Conservation (phyloP, 2,113 vertebrate genomes). For the Donacobius atricapilla region DNA sequence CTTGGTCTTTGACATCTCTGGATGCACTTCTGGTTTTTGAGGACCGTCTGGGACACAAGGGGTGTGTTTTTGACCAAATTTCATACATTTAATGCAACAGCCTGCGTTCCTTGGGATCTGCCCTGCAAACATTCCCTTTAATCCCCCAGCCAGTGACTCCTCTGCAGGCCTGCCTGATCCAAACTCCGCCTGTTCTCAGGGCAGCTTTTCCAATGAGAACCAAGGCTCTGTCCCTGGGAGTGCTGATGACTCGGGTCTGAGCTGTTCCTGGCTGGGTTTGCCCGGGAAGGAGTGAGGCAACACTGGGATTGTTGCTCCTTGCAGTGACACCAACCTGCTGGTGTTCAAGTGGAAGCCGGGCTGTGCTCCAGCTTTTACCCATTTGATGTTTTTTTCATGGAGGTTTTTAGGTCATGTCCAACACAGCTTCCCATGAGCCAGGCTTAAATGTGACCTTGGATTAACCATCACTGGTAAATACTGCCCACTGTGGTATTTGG, state of each 20-base stretch:
- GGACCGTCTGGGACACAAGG: neutral
- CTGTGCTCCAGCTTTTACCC: neutral
- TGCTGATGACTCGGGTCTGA: neutral
- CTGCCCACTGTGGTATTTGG: neutral
- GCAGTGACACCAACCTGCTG: neutral
- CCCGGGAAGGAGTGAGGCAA: neutral
- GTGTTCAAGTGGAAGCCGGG: neutral
- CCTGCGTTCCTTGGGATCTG: neutral
- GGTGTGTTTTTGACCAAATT: neutral
- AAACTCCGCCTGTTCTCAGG: neutral
- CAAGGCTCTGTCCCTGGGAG: neutral
- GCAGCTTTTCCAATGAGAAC: neutral
- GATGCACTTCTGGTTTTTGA: neutral
- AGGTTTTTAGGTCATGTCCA: neutral
- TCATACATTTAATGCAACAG: neutral
- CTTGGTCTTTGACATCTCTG: neutral
- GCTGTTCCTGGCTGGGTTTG: neutral
- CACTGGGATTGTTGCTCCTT: neutral
- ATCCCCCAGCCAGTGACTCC: neutral
- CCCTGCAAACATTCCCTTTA: neutral
- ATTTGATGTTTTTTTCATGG: rapidly evolving
- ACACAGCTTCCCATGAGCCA: neutral
- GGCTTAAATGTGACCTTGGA: neutral
- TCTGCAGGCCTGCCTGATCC: neutral
- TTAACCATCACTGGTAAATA: neutral